Conservation (phyloP, 1,140 invertebrate genomes). For the Euwallacea fornicatus region DNA sequence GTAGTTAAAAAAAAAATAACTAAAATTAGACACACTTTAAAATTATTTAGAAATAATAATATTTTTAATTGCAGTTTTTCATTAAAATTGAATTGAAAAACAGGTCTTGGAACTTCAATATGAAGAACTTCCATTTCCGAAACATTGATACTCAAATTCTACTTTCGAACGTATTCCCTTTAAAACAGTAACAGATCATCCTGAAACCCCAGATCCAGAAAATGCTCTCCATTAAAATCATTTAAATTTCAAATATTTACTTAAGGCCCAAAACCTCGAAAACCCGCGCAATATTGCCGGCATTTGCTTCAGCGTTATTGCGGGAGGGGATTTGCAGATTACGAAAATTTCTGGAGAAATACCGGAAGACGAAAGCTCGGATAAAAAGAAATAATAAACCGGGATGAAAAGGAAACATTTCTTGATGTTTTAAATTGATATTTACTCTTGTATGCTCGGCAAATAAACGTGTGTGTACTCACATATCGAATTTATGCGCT, state of each 20-base stretch:
- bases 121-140: too few species aligned
- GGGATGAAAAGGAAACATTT: slow-evolving; percentile 13
- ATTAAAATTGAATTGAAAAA: too few species aligned
- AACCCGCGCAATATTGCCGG: slow-evolving; percentile 14
- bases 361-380: background rate
- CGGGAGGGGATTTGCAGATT: slow-evolving; percentile 27
- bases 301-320: slow-evolving; percentile 33
- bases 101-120: too few species aligned
- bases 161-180: too few species aligned
- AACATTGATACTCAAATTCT: too few species aligned
- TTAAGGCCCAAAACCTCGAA: background rate
- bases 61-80: too few species aligned
- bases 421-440: slow-evolving; percentile 15
- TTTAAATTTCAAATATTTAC: slow-evolving; percentile 40
- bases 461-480: slow-evolving; percentile 11
- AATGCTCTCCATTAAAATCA: slow-evolving; percentile 22
- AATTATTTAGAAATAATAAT: too few species aligned
- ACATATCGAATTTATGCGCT: background rate
- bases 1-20: too few species aligned
- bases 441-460: slow-evolving; percentile 8
- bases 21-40: too few species aligned
- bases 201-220: background rate
- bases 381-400: slow-evolving; percentile 11
- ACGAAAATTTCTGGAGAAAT: slow-evolving; percentile 25
- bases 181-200: background rate